phyloP scores from a whole-genome alignment of 1,140 invertebrate genomes.

The Drosophila santomea region DNA sequence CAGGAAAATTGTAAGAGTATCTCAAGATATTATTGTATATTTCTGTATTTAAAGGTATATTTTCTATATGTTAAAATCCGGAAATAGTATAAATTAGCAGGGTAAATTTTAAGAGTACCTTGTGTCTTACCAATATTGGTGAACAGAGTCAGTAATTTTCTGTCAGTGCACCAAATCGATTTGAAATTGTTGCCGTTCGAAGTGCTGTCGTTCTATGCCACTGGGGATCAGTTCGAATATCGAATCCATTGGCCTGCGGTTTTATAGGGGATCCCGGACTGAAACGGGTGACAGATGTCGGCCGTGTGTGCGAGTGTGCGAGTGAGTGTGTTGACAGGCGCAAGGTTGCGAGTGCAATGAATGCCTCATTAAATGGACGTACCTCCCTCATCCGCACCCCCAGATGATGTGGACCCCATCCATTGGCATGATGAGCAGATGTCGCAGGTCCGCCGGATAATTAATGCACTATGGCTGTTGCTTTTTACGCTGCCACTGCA shows the following conservation, averaged over 20 bases:
- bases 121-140: neutral
- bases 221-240: conserved; percentile 37
- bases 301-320: conserved; percentile 29
- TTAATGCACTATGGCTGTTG: conserved; percentile 80
- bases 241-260: conserved; percentile 41
- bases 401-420: neutral
- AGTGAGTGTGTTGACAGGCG: conserved; percentile 65
- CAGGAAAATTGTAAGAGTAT: no score
- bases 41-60: no score
- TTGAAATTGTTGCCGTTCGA: conserved; percentile 43
- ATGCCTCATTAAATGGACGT: conserved; percentile 77
- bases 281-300: conserved; percentile 79
- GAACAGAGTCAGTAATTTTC: neutral
- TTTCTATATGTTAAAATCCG: no score
- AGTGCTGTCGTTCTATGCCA: conserved; percentile 8
- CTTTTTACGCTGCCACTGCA: conserved; percentile 69
- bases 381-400: conserved; percentile 7
- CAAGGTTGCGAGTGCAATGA: conserved; percentile 80
- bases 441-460: conserved; percentile 74
- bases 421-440: conserved; percentile 48
- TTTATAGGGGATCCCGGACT: conserved; percentile 41
- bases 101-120: no score
- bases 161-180: conserved; percentile 50
- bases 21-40: no score
- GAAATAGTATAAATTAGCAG: no score